These are phyloP conservation scores for Muscicapa adusta DNA, from an alignment of 2,113 vertebrate genomes.

Conservation along the genomic window DNA sequence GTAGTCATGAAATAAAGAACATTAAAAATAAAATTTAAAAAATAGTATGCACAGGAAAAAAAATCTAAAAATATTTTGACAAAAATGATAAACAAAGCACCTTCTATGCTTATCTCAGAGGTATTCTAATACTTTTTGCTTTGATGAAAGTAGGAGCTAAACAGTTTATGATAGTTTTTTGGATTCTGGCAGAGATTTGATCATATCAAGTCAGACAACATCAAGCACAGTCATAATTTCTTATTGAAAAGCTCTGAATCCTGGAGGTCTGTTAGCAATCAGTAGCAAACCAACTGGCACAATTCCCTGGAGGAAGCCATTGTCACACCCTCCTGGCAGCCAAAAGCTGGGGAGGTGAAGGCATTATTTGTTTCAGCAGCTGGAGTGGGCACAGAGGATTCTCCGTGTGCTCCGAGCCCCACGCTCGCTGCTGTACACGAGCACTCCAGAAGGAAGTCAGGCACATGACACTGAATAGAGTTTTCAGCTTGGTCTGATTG, in stretches of 20 bases:
- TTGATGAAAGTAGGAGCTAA: not conserved
- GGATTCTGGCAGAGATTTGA: not conserved
- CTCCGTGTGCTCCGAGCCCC: not conserved
- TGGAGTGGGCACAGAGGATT: not conserved
- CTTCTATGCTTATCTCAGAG: not conserved
- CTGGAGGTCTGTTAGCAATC: not conserved
- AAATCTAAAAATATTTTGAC: not conserved
- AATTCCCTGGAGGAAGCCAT: not conserved
- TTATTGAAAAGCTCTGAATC: not conserved
- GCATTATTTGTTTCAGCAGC: not conserved
- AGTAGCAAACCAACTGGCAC: not conserved
- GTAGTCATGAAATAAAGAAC: not conserved
- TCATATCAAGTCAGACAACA: not conserved
- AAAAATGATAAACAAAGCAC: not conserved
- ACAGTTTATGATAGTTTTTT: not conserved
- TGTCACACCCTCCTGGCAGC: not conserved
- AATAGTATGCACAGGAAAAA: not conserved
- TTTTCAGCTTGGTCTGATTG: constrained; percentile 63
- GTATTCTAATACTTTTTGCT: not conserved
- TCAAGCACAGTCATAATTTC: not conserved
- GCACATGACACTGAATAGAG: constrained; percentile 46
- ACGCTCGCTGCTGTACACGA: not conserved
- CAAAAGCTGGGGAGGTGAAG: not conserved
- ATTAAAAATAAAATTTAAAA: not conserved
- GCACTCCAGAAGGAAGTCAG: constrained; percentile 54